phyloP scores from a whole-genome alignment of 2,797 vertebrate species.

The Hyperoplus lanceolatus region DNA sequence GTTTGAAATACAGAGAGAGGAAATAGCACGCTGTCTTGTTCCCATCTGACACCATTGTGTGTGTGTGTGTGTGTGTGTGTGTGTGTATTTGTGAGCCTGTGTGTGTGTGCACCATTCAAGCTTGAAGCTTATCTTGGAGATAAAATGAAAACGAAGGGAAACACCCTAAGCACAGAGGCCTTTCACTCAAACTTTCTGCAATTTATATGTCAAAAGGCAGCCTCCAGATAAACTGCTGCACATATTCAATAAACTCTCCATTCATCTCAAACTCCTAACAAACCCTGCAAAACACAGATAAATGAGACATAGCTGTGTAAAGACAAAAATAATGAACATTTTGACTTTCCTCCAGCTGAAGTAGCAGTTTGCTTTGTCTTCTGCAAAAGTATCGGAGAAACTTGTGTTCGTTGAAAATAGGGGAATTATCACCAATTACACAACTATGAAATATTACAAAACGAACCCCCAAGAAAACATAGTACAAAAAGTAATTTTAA shows the following conservation, averaged over 20 bases:
- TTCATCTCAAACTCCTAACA: constrained; percentile 12
- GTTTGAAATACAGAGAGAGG: constrained; percentile 75
- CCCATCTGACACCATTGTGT: constrained; percentile 68
- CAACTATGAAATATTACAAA: background rate
- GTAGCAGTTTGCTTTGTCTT: background rate
- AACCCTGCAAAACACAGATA: background rate
- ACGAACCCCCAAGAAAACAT: background rate
- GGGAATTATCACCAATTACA: background rate
- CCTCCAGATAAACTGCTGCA: constrained; percentile 12
- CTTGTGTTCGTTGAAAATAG: constrained; percentile 6
- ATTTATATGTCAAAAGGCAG: constrained; percentile 31
- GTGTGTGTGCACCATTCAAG: constrained; percentile 31
- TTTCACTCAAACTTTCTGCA: constrained; percentile 41
- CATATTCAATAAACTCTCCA: constrained; percentile 9
- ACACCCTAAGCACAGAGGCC: constrained; percentile 54
- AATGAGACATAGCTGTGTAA: background rate
- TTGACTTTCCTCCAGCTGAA: background rate
- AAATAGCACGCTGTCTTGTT: constrained; percentile 74
- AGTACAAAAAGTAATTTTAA: background rate
- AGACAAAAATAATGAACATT: constrained; percentile 1
- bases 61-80: constrained; percentile 17
- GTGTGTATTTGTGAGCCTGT: constrained; percentile 6
- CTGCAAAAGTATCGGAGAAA: background rate
- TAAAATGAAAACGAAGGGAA: constrained; percentile 68
- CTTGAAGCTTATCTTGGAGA: constrained; percentile 68